These are phyloP conservation scores for Leptopilina myrica DNA, from an alignment of 2,888 invertebrate genomes.

Conservation along the genomic window DNA sequence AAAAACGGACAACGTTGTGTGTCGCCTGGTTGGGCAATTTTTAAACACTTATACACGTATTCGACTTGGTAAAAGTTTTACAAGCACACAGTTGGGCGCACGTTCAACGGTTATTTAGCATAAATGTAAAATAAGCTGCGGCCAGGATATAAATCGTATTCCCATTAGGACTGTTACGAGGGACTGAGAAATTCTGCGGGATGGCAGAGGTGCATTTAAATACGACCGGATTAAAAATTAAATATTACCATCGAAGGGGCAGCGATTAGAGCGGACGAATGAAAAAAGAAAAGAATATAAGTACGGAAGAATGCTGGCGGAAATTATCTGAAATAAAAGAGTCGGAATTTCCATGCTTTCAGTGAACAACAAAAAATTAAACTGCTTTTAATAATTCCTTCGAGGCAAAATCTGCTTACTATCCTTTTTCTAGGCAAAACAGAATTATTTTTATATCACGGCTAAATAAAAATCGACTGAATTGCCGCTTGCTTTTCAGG, in stretches of 20 bases:
- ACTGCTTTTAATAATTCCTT: slow-evolving; percentile 60
- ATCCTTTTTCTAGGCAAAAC: neutral
- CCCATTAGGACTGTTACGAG: slow-evolving; percentile 70
- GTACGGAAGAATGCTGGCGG: slow-evolving; percentile 50
- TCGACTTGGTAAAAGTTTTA: slow-evolving; percentile 45
- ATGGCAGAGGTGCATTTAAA: slow-evolving; percentile 68
- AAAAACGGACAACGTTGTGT: neutral
- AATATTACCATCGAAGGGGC: slow-evolving; percentile 68
- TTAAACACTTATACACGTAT: slow-evolving; percentile 43
- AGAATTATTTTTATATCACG: neutral
- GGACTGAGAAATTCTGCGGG: slow-evolving; percentile 52
- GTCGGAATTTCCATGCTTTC: neutral
- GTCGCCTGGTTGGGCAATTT: slow-evolving; percentile 41
- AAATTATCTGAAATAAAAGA: slow-evolving; percentile 47
- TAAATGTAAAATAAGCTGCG: slow-evolving; percentile 65
- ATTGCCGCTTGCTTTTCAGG: too few species aligned
- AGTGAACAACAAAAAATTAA: slow-evolving; percentile 52
- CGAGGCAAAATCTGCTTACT: slow-evolving; percentile 45
- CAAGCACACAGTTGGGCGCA: slow-evolving; percentile 53
- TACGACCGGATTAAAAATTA: slow-evolving; percentile 75
- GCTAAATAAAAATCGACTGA: too few species aligned
- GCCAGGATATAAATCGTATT: slow-evolving; percentile 64
- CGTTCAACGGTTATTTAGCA: slow-evolving; percentile 64
- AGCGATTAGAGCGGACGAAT: slow-evolving; percentile 66
- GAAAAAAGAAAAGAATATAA: slow-evolving; percentile 48